phyloP scores from a whole-genome alignment of 2,888 invertebrate genomes.

The Drosophila putrida region DNA sequence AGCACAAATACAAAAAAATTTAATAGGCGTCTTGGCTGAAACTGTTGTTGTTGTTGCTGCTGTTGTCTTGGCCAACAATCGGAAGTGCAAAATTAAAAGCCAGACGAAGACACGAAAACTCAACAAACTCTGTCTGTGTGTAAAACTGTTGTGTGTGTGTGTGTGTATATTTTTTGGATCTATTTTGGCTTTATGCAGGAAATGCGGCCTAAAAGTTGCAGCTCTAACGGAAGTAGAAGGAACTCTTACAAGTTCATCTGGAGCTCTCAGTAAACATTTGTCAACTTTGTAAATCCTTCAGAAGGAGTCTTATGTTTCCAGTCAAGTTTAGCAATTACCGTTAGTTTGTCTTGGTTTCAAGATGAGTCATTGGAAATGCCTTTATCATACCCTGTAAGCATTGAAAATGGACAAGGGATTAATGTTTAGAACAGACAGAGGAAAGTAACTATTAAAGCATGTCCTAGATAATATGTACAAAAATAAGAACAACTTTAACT shows the following conservation, averaged over 20 bases:
- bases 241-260: conserved; percentile 54
- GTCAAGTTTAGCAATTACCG: conserved; percentile 29
- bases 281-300: conserved; percentile 53
- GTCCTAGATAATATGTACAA: too few species aligned
- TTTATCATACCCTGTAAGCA: not conserved
- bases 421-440: not conserved
- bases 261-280: conserved; percentile 32
- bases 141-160: not conserved
- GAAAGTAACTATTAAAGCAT: not conserved
- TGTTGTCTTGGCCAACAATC: conserved; percentile 70
- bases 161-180: conserved; percentile 15
- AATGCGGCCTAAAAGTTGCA: conserved; percentile 38
- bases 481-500: too few species aligned
- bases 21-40: conserved; percentile 65
- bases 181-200: conserved; percentile 14
- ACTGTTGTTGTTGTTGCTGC: conserved; percentile 30
- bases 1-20: conserved; percentile 31
- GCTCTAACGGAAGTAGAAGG: conserved; percentile 14
- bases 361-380: conserved; percentile 30
- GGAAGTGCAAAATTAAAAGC: conserved; percentile 77
- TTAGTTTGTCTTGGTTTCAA: conserved; percentile 17
- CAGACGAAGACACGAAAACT: conserved; percentile 45
- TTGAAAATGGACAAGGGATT: not conserved
- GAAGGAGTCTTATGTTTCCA: conserved; percentile 20
- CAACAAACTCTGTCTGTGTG: conserved; percentile 2